Conservation (phyloP, 2,888 invertebrate genomes). For the Pteria penguin region DNA sequence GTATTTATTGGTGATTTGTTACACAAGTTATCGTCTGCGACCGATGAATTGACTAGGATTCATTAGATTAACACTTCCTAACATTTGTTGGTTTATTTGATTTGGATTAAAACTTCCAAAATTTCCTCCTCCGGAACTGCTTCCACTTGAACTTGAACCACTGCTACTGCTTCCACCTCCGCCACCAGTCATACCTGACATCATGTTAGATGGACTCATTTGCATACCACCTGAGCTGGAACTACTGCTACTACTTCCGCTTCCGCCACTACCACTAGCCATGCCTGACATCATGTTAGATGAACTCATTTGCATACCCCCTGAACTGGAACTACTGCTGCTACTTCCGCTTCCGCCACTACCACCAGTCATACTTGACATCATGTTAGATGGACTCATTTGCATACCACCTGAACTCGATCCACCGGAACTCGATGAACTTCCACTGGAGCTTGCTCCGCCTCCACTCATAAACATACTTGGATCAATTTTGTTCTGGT, state of each 20-base stretch:
- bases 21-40: constrained; percentile 6
- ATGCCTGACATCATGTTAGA: no score
- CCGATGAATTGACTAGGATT: constrained; percentile 44
- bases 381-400: constrained; percentile 31
- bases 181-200: constrained; percentile 13
- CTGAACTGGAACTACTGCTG: neutral
- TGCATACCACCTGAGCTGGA: constrained; percentile 26
- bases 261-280: neutral
- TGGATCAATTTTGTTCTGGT: constrained; percentile 56
- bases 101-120: constrained; percentile 46
- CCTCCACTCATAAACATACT: constrained; percentile 40
- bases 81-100: constrained; percentile 45
- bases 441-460: constrained; percentile 31
- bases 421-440: constrained; percentile 20
- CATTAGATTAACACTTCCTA: constrained; percentile 30
- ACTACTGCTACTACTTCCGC: constrained; percentile 27
- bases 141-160: constrained; percentile 12
- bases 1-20: no score
- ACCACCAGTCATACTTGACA: constrained; percentile 24
- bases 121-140: constrained; percentile 20
- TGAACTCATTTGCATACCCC: constrained; percentile 7
- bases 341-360: constrained; percentile 31
- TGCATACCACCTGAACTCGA: constrained; percentile 28
- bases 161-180: constrained; percentile 35
- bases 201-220: constrained; percentile 32